Base-by-base conservation (phyloP, 2,888 invertebrate genomes). In the Marronus borbonicus region DNA sequence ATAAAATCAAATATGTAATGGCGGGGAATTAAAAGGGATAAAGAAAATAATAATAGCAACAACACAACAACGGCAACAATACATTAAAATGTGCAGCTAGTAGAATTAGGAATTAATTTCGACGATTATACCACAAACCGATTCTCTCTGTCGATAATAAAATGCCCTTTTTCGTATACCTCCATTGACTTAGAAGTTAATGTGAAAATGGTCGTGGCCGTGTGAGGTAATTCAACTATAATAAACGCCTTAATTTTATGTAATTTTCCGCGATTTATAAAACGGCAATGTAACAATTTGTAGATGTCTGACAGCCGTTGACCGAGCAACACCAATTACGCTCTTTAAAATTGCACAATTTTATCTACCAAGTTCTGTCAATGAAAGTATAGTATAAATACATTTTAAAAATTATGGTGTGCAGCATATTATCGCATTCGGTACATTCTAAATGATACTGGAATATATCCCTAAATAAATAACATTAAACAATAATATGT, bases 1-100 rank as follows among this genome's bases (percentile, higher is more conserved):
- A 70, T 65, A 77, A 72, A 77, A 77, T 77, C 77, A 77, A 77
- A 77, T 77, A 77, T 39, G 72, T 74, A 74, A 74, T 74, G 60
- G 72, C 60, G 49, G 60, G 44, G 60, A 74, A 74, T 74, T 74
- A 74, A 74, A 74, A 60, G 60, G 60, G 72, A 70, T 72, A 60
- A 72, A 68, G 50, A 28, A 44, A 74, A 74, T 74, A 74, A 74
- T 74, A 70, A 20, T 36, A 70, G 55, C 70, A 70, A 66, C 44
- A 36, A 36, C 31, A 36, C 31, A 36, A 69, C 69, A 72, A 74
- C 72, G 44, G 60, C 72, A 44, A 44, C 72, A 60, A 74, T 62
- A 60, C 72, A 74, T 74, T 74, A 62, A 60, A 74, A 74, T 74
- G 72, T 74, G 72, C 72, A 74, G 24, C 60, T 17, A 55, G 70